Percentiles rank a stretch among this genome's conserved stretches.
Conservation (phyloP, 2,797 vertebrate species). For the Oreochromis grahami region DNA sequence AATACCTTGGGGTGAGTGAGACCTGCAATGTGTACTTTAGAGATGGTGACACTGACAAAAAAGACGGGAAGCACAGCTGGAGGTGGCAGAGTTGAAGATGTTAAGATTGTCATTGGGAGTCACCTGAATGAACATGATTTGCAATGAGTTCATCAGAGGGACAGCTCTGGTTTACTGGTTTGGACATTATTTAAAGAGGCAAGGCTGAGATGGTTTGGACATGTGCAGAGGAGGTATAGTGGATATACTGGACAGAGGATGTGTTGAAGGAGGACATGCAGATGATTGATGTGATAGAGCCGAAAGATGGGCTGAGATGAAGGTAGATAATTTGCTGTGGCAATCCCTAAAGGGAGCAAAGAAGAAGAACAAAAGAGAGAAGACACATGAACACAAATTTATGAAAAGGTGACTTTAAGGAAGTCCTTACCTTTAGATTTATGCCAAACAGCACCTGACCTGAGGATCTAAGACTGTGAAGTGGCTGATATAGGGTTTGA, state of each 20-base stretch:
- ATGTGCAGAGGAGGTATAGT: background rate
- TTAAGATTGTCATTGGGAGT: no score
- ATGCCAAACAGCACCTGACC: no score
- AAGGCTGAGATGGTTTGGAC: background rate
- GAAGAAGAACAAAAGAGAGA: background rate
- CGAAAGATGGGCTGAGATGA: background rate
- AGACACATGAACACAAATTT: no score
- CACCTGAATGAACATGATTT: background rate
- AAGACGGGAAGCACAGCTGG: no score
- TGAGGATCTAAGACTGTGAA: no score
- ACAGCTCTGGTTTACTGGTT: background rate
- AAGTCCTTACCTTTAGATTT: no score
- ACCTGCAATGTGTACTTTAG: background rate
- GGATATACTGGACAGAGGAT: background rate
- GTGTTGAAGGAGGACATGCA: background rate
- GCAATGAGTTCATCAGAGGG: background rate
- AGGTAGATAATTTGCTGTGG: background rate
- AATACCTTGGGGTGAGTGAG: background rate
- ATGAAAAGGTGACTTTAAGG: no score
- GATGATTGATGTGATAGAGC: background rate
- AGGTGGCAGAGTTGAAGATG: no score
- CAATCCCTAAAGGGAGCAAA: background rate
- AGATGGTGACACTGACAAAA: background rate
- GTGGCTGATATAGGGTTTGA: no score
- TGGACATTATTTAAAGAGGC: background rate